Base-by-base conservation (phyloP, 2,797 vertebrate genomes). In the Scyliorhinus canicula region DNA sequence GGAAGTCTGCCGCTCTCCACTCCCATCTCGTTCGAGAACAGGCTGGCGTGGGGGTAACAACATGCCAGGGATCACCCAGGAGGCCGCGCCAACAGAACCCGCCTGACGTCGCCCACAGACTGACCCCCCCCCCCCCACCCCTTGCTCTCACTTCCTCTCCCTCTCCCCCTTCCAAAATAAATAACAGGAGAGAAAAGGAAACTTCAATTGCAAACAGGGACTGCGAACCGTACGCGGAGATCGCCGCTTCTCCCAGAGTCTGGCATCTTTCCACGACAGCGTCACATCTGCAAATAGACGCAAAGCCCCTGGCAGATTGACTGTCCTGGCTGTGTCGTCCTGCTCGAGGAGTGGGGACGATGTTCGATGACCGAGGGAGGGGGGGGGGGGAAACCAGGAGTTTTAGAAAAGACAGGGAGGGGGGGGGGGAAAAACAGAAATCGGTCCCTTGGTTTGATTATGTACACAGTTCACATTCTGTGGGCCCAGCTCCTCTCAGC, bases 401-500 rank as follows among this genome's bases (percentile, higher is more conserved):
- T 35, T 35, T 71, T 35, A 35, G 31, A 71, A 71, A 71, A 35
- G 8, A 11, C 28, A 2, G 69, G 28, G 69, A 16, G 60, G 57
- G 57, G 57, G 57, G 57, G 12, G 57, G 7, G 57, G 57, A 60
- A 35, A 74, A 74, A 79, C 77, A 82, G 57, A 63, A 63, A 91
- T 19, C 1, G 44, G 57, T 40, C 88, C n/a, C 88, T 44, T 40
- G 57, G 57, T 63, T 44, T 65, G 57, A 8, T 19, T 91, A n/a
- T 40, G 88, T 88, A 88, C 86, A 90, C 8, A 91, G 57, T 91
- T 91, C 35, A 8, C n/a, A 44, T 40, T 11, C 57, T 19, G 35
- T 12, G 8, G 12, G 50, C 52, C 11, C 79, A 24, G 5, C 31
- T 4, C 9, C 50, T 31, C 95, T 96, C 97, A 98, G 96, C 97